Base-by-base conservation (phyloP, 1,140 invertebrate species). In the Drosophila yakuba region DNA sequence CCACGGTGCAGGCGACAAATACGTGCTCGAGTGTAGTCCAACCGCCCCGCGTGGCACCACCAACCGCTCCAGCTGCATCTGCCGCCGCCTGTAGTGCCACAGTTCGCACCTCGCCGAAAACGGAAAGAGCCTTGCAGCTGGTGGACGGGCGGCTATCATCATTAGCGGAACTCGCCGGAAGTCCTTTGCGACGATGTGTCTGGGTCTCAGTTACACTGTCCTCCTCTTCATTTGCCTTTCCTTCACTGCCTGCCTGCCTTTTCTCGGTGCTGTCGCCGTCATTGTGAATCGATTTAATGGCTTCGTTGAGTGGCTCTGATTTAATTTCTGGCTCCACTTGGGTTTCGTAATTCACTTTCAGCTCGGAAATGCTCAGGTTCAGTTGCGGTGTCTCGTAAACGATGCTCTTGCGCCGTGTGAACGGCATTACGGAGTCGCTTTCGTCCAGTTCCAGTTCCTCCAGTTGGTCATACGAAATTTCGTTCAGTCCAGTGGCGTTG, bases 21-120 rank as follows among this genome's bases (percentile, higher is more conserved):
- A 92, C 75, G 85, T 92, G 91, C 82, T 92, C 91, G 44, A 92
- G 81, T 69, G 84, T 83, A 41, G 91, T 92, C 78, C 78, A 76
- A 51, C 69, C 51, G 54, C 82, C 69, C 47, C 64, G 80, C 41
- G 59, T 55, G 39, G 28, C 54, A 43, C 58, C 68, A 32, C 41
- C 74, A 35, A 36, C 67, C 23, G 28, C 69, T 36, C 51, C 41
- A 15, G 48, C 57, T 28, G 47, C 38, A 7, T 14, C 45, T 35
- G 17, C n/a, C 3, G 28, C 48, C 48, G 25, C 25, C 25, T n/a
- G 15, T 36, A 35, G 38, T 41, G 50, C 28, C 57, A 80, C 38
- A 17, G 62, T 45, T 36, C 88, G 88, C 54, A 76, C 23, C 59
- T 91, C 88, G 20, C 88, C 88, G 11, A 91, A 91, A 2, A 91